phyloP scores from a whole-genome alignment of 2,797 vertebrate genomes.

The Rhyacichthys aspro region DNA sequence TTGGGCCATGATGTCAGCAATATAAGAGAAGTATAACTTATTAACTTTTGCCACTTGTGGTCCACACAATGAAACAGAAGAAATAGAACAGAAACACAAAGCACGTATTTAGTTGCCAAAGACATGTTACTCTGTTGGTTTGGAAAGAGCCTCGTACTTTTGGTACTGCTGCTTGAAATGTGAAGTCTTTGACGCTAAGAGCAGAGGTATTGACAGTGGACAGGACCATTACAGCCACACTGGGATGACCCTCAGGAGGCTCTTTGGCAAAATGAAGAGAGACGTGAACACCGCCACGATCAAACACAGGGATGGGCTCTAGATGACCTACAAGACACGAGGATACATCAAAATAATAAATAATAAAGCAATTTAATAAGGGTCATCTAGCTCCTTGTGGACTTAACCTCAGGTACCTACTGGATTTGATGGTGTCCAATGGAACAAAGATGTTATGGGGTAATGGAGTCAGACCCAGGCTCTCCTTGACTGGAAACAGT shows the following conservation, averaged over 20 bases:
- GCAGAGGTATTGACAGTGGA: constrained; percentile 88
- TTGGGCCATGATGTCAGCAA: too few relatives aligned
- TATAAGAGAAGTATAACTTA: too few relatives aligned
- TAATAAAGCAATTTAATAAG: too few relatives aligned
- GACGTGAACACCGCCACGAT: constrained; percentile 82
- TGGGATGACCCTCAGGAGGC: constrained; percentile 65
- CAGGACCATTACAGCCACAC: constrained; percentile 82
- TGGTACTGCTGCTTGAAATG: constrained; percentile 87
- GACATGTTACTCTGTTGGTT: too few relatives aligned
- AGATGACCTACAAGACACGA: constrained; percentile 73
- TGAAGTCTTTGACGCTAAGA: constrained; percentile 78
- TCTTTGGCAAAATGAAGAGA: constrained; percentile 87
- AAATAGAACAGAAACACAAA: too few relatives aligned
- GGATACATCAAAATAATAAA: background rate
- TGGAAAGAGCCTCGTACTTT: constrained; percentile 77
- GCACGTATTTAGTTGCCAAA: too few relatives aligned
- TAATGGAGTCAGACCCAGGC: constrained; percentile 41
- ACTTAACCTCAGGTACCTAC: constrained; percentile 66
- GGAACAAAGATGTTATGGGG: constrained; percentile 83
- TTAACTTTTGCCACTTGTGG: too few relatives aligned
- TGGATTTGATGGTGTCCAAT: constrained; percentile 80
- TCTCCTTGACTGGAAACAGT: constrained; percentile 24
- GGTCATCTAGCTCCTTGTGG: background rate
- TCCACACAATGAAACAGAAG: too few relatives aligned
- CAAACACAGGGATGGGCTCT: constrained; percentile 80